Percentiles rank a stretch among this genome's conserved stretches.
These are phyloP conservation scores for Drosophila truncata DNA, from an alignment of 1,140 invertebrate species.

Conservation along the genomic window DNA sequence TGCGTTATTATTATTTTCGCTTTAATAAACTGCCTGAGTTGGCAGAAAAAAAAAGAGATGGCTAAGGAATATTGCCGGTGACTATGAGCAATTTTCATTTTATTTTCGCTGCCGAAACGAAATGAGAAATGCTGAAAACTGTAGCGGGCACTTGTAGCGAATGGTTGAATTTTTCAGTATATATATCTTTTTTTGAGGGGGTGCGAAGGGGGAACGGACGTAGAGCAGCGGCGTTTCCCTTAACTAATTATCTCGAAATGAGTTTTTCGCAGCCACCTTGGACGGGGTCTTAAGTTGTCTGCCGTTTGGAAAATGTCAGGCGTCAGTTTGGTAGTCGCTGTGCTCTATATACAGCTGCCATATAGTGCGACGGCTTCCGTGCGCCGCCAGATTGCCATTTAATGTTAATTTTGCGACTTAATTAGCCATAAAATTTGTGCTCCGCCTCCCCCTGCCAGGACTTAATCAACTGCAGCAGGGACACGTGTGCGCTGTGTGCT, in stretches of 20 bases:
- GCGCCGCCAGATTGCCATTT: conserved; percentile 72
- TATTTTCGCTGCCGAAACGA: conserved; percentile 36
- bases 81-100: conserved; percentile 53
- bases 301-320: conserved; percentile 52
- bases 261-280: conserved; percentile 39
- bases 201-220: background rate
- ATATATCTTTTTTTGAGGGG: background rate
- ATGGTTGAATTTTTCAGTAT: conserved; percentile 8
- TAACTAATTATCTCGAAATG: conserved; percentile 74
- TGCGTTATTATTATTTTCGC: conserved; percentile 50
- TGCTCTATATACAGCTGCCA: conserved; percentile 6
- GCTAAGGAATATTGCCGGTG: conserved; percentile 61
- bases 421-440: conserved; percentile 75
- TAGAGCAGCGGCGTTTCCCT: conserved; percentile 22
- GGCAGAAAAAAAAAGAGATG: conserved; percentile 57
- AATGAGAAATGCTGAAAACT: conserved; percentile 55
- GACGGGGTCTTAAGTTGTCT: conserved; percentile 38
- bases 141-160: conserved; percentile 41
- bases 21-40: conserved; percentile 74
- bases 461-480: conserved; percentile 68
- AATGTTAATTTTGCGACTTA: conserved; percentile 80
- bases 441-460: conserved; percentile 4
- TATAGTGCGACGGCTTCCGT: conserved; percentile 54
- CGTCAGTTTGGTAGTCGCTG: conserved; percentile 15
- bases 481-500: background rate